Percentiles rank a stretch among this genome's conserved stretches.
phyloP scores from a whole-genome alignment of 1,140 invertebrate species.

The Phymastichus coffea region DNA sequence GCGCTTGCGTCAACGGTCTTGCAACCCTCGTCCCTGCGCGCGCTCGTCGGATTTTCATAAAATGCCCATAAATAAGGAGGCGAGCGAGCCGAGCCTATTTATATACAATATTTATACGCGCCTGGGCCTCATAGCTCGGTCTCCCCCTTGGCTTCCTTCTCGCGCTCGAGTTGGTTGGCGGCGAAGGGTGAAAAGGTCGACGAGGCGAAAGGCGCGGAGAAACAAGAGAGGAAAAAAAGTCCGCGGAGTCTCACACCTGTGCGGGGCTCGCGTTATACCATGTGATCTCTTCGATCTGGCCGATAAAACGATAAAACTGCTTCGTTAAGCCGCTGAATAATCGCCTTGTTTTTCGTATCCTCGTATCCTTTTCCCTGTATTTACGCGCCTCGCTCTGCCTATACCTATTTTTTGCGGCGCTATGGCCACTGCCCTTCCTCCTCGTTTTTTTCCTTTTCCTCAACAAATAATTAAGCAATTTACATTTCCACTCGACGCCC shows the following conservation, averaged over 20 bases:
- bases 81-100: conserved; percentile 41
- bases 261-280: conserved; percentile 10
- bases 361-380: conserved; percentile 24
- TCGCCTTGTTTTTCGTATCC: conserved; percentile 30
- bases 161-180: not conserved
- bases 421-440: not conserved
- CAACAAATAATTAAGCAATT: conserved; percentile 29
- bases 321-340: conserved; percentile 32
- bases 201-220: not conserved
- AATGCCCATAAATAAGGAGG: conserved; percentile 47
- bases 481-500: conserved; percentile 12
- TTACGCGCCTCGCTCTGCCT: conserved; percentile 6
- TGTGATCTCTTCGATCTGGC: conserved; percentile 28
- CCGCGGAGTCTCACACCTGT: conserved; percentile 15
- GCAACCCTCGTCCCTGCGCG: conserved; percentile 25
- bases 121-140: conserved; percentile 47
- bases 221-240: not conserved
- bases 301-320: conserved; percentile 31
- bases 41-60: conserved; percentile 43
- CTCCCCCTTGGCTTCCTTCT: no score
- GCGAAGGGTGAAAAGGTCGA: conserved; percentile 30
- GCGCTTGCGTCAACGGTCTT: conserved; percentile 26
- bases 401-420: conserved; percentile 8
- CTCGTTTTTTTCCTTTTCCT: not conserved
- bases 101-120: conserved; percentile 50